phyloP scores from a whole-genome alignment of 2,797 vertebrate genomes.

The Poecilia wingei region DNA sequence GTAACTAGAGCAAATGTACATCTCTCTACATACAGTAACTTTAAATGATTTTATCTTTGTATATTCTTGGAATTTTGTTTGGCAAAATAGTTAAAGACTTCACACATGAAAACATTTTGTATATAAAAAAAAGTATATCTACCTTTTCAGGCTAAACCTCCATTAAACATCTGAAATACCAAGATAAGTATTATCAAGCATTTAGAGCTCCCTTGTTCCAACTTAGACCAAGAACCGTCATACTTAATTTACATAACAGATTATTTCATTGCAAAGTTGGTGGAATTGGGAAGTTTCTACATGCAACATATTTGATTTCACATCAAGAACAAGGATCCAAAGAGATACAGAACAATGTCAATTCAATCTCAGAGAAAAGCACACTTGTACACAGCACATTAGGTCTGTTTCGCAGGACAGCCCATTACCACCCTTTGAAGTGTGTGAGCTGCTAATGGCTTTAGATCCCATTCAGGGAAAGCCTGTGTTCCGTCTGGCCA shows the following conservation, averaged over 20 bases:
- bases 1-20: background rate
- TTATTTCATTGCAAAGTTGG: background rate
- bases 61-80: background rate
- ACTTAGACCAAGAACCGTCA: background rate
- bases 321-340: slow-evolving; percentile 11
- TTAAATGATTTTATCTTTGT: background rate
- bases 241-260: background rate
- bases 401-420: slow-evolving; percentile 57
- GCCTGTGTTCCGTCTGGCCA: slow-evolving; percentile 64
- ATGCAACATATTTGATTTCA: slow-evolving; percentile 4
- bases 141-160: background rate
- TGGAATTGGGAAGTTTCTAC: background rate
- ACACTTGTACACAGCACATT: slow-evolving; percentile 9
- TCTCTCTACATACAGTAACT: background rate
- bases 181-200: background rate
- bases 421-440: slow-evolving; percentile 71
- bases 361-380: background rate
- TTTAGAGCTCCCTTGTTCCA: background rate
- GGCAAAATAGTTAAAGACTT: background rate
- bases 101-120: background rate
- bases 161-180: background rate
- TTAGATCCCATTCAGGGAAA: slow-evolving; percentile 62
- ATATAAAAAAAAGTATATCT: background rate
- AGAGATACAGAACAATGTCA: background rate
- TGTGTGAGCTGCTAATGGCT: slow-evolving; percentile 69